Conservation (phyloP, 1,140 invertebrate genomes). For the Heliconius eleuchia region DNA sequence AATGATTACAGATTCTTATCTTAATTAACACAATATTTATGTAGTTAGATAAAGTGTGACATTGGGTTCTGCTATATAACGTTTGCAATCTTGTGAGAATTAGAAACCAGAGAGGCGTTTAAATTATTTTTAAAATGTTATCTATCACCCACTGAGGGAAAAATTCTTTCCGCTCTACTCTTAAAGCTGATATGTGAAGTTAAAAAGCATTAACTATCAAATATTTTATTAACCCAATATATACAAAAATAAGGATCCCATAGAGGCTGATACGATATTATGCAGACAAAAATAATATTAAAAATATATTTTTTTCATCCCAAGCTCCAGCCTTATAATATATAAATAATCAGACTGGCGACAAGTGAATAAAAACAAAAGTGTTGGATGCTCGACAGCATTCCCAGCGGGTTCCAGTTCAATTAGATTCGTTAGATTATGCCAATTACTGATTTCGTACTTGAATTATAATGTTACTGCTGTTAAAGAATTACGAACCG, state of each 20-base stretch:
- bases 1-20: background rate
- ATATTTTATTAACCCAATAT: too few relatives aligned
- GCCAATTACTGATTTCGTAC: constrained; percentile 33
- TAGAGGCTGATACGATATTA: too few relatives aligned
- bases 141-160: too few relatives aligned
- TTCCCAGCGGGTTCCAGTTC: constrained; percentile 22
- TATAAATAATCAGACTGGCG: constrained; percentile 32
- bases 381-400: constrained; percentile 17
- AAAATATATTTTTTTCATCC: background rate
- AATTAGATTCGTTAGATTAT: constrained; percentile 33
- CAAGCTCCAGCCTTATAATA: background rate
- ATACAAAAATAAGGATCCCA: too few relatives aligned
- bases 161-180: too few relatives aligned
- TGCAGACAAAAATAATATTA: background rate
- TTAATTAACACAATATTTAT: background rate
- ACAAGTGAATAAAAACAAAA: constrained; percentile 36
- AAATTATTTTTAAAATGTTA: too few relatives aligned
- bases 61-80: background rate
- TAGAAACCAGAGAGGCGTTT: too few relatives aligned
- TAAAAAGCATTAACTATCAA: too few relatives aligned
- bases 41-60: background rate
- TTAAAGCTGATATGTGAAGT: too few relatives aligned
- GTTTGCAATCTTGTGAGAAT: too few relatives aligned
- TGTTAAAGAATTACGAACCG: constrained; percentile 26
- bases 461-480: constrained; percentile 33